Evolutionary conservation across 2,797 vertebrate genomes (phyloP).

Genomic region (Paedocypris micromegethes): DNA sequence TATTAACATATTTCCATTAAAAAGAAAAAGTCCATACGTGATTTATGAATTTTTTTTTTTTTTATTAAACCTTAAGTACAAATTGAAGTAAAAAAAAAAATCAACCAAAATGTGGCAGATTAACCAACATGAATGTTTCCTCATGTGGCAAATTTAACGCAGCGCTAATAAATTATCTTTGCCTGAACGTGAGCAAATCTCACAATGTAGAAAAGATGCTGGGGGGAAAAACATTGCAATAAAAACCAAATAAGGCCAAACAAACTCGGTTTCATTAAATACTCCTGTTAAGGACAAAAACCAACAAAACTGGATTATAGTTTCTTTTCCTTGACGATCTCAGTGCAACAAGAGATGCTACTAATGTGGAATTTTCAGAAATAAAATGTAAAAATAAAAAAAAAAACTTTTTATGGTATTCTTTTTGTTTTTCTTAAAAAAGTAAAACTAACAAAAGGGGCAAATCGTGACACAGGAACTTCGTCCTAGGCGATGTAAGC

Average conservation of each 20-base stretch:
- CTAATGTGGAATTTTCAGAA: slow-evolving; percentile 88
- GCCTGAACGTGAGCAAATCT: slow-evolving; percentile 90
- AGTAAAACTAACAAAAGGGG: slow-evolving; percentile 76
- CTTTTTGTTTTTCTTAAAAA: slow-evolving; percentile 92
- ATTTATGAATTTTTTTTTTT: slow-evolving; percentile 86
- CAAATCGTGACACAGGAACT: slow-evolving; percentile 87
- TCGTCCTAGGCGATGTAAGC: slow-evolving; percentile 97
- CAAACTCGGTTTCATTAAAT: slow-evolving; percentile 98
- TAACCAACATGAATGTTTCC: slow-evolving; percentile 94
- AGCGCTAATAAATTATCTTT: slow-evolving; percentile 99
- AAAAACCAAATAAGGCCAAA: slow-evolving; percentile 93
- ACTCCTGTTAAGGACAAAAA: slow-evolving; percentile 87
- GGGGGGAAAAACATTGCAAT: slow-evolving; percentile 59
- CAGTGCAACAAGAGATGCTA: slow-evolving; percentile 98
- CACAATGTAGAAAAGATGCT: slow-evolving; percentile 80
- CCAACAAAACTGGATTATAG: slow-evolving; percentile 89
- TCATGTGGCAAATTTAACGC: slow-evolving; percentile 82
- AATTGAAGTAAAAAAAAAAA: slow-evolving; percentile 95
- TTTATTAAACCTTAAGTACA: slow-evolving; percentile 99
- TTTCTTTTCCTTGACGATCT: slow-evolving; percentile 83
- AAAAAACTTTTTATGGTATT: slow-evolving; percentile 66
- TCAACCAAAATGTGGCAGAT: slow-evolving; percentile 91
- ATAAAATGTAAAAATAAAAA: slow-evolving; percentile 87
- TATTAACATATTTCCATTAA: no score
- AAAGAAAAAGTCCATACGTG: slow-evolving; percentile 56